A percentile compares a stretch with the other conserved stretches of the same genome.
These are phyloP conservation scores for Plumapathes pennacea DNA, from an alignment of 92 coral and sea anemone genomes.

Conservation along the genomic window DNA sequence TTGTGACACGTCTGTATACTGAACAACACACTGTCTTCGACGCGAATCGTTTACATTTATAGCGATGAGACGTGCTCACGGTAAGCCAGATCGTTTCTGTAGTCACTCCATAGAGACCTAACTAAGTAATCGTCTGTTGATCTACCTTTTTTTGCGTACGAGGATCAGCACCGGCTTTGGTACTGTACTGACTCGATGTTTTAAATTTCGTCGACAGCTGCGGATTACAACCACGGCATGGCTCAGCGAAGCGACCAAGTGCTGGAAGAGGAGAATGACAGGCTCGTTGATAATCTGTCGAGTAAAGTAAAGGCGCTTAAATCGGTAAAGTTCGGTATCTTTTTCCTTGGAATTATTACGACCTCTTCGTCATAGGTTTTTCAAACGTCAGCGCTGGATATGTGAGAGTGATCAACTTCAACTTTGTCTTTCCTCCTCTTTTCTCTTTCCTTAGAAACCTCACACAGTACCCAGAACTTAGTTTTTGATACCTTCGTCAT, in stretches of 20 bases:
- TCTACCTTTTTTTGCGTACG: no score
- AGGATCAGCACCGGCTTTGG: neutral
- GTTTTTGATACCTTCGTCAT: no score
- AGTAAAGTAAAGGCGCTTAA: conserved; percentile 93
- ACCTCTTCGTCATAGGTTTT: neutral
- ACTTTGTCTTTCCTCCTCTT: no score
- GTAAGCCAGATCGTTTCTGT: conserved; percentile 9
- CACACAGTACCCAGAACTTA: no score
- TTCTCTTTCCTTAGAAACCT: no score
- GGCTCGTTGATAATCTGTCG: conserved; percentile 68
- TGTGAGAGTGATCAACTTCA: no score
- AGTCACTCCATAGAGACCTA: no score
- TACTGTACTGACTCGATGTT: neutral
- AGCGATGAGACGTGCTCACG: conserved; percentile 44
- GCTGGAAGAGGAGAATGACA: conserved; percentile 92
- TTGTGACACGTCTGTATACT: no score
- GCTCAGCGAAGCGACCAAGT: conserved; percentile 77
- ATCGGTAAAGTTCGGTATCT: conserved; percentile 55
- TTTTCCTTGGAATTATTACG: neutral
- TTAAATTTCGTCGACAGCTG: conserved; percentile 16
- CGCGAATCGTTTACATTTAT: neutral
- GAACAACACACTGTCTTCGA: no score
- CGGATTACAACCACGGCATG: conserved; percentile 57
- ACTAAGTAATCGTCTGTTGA: no score
- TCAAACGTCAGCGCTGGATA: no score